Conservation (phyloP, 64 coral and sea anemone genomes). For the Dendrophyllia cribrosa region DNA sequence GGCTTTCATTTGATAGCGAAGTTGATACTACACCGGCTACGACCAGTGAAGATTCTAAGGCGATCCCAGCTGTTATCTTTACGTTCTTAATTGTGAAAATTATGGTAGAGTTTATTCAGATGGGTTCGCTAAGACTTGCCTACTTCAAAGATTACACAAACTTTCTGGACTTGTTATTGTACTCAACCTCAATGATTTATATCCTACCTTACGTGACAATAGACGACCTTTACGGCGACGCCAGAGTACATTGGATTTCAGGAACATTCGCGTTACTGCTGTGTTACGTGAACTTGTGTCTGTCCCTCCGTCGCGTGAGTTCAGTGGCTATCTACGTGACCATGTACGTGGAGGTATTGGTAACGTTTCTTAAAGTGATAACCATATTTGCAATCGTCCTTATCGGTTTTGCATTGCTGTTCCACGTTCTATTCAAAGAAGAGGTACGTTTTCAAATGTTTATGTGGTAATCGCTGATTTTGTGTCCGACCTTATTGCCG, state of each 20-base stretch:
- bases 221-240: slow-evolving; percentile 48
- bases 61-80: slow-evolving; percentile 26
- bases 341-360: slow-evolving; percentile 88
- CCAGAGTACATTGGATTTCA: slow-evolving; percentile 52
- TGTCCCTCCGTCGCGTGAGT: slow-evolving; percentile 69
- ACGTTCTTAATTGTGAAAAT: slow-evolving; percentile 20
- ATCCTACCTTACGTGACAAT: slow-evolving; percentile 62
- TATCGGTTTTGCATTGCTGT: slow-evolving; percentile 56
- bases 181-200: slow-evolving; percentile 17
- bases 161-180: slow-evolving; percentile 48
- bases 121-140: slow-evolving; percentile 21
- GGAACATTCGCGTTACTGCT: slow-evolving; percentile 71
- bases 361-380: slow-evolving; percentile 78
- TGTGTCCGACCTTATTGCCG: no score
- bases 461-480: no score
- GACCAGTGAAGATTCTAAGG: background rate
- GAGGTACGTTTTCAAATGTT: slow-evolving; percentile 56
- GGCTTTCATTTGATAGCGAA: slow-evolving; percentile 15
- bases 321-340: slow-evolving; percentile 69
- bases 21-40: slow-evolving; percentile 38
- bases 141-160: slow-evolving; percentile 82
- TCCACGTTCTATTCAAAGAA: slow-evolving; percentile 79
- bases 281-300: slow-evolving; percentile 51
- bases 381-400: slow-evolving; percentile 63
- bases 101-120: slow-evolving; percentile 70